Base-by-base conservation (phyloP, 2,888 invertebrate species). In the Auanema freiburgensis region DNA sequence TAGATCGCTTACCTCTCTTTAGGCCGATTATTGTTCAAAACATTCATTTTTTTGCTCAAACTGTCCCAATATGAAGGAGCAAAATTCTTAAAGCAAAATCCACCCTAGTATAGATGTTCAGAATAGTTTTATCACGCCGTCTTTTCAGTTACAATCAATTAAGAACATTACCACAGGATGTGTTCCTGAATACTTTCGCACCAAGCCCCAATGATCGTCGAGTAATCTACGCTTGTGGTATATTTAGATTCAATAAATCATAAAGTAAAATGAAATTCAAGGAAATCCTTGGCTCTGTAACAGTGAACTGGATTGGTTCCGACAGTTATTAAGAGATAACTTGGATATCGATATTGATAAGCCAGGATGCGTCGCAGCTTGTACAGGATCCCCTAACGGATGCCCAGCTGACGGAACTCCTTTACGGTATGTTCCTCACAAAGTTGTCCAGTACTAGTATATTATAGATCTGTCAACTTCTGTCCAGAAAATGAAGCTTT, bases 281-380 rank as follows among this genome's bases (percentile, higher is more conserved):
- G 83, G 70, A 33, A 83, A 83, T 59, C 83, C 83, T 14, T 83
- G 83, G 83, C 66, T 78, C 63, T 83, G 83, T 66, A 81, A 83
- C 71, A 74, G 67, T 49, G 63, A 71, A 8, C 67, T 83, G 42
- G 77, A 76, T 55, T 83, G 83, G 83, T 81, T 83, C 75, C 77
- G 83, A 6, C 73, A 76, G 14, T 67, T 83, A 63, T 67, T 83
- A 54, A 69, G 81, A 46, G 81, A 78, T 51, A 83, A 83, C 56
- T 66, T 79, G 16, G 83, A 83, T 55, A 78, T 80, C 44, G 75
- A 77, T 56, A 78, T 80, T 62, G 75, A 76, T 59, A 74, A 77
- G 66, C 77, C 77, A 4, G 78, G 79, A 43, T 83, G 83, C 66
- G 63, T 70, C 21, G 77, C 83, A 6, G 72, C 74, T 1, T 83